Percentiles rank a stretch among this genome's conserved stretches.
Conservation (phyloP, 1,140 invertebrate genomes). For the Drosophila lini region DNA sequence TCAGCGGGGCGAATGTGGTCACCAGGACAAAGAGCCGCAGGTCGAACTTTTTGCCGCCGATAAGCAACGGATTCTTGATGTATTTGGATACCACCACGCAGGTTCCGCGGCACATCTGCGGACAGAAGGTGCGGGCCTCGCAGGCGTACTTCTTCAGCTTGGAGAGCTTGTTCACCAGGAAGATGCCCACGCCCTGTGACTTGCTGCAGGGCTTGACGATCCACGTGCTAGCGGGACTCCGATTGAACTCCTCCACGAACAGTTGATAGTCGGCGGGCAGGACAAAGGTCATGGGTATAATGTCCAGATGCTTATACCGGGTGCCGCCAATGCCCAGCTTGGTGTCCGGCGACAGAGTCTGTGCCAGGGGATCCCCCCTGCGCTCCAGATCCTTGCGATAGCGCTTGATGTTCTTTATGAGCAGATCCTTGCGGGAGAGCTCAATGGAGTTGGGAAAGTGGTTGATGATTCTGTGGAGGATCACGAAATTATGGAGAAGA, state of each 20-base stretch:
- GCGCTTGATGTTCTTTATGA: conserved; percentile 98
- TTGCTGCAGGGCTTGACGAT: conserved; percentile 98
- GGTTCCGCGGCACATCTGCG: conserved; percentile 91
- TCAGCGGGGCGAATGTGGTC: conserved; percentile 92
- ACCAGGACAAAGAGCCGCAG: conserved; percentile 93
- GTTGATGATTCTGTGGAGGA: conserved; percentile 88
- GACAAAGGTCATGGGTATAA: conserved; percentile 96
- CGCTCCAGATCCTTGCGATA: conserved; percentile 96
- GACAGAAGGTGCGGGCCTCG: conserved; percentile 90
- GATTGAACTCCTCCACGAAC: conserved; percentile 97
- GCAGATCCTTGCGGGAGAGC: conserved; percentile 95
- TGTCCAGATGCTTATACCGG: conserved; percentile 93
- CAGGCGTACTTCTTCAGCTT: conserved; percentile 94
- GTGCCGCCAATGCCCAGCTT: conserved; percentile 88
- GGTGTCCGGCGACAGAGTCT: conserved; percentile 86
- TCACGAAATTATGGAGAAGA: background rate
- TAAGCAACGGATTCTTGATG: conserved; percentile 93
- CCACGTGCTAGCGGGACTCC: conserved; percentile 96
- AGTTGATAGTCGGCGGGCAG: conserved; percentile 96
- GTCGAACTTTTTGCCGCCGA: conserved; percentile 95
- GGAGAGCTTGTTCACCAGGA: conserved; percentile 94
- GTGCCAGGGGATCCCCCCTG: conserved; percentile 93
- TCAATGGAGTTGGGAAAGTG: conserved; percentile 98
- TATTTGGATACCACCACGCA: conserved; percentile 95
- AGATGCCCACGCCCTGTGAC: conserved; percentile 94